Percentiles rank a stretch among this genome's conserved stretches.
Conservation (phyloP, 2,113 vertebrate species). For the Anhinga anhinga region DNA sequence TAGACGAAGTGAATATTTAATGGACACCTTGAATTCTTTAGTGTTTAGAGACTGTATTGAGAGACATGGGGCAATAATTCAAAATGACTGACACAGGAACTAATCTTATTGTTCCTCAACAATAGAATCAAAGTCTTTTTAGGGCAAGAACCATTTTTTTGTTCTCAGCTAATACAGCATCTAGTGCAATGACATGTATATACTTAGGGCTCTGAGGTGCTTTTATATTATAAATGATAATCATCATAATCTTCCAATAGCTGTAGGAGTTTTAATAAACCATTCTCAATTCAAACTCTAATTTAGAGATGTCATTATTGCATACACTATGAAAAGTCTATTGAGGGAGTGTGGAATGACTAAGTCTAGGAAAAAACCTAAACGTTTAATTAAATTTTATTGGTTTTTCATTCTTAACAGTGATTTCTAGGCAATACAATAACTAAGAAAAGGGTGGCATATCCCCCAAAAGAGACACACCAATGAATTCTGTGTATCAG, state of each 20-base stretch:
- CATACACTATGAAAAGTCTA: neutral
- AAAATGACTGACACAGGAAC: neutral
- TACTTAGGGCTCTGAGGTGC: neutral
- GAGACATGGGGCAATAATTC: neutral
- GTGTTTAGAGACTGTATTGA: neutral
- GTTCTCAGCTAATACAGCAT: neutral
- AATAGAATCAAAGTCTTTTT: neutral
- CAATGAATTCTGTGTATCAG: neutral
- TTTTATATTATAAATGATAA: slow-evolving; percentile 8
- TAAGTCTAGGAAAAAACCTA: neutral
- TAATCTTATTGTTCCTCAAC: neutral
- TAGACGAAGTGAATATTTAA: neutral
- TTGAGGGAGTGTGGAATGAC: neutral
- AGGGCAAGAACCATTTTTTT: neutral
- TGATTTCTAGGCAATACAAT: neutral
- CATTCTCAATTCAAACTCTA: neutral
- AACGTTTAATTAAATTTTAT: neutral
- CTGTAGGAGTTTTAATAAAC: neutral
- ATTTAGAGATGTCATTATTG: slow-evolving; percentile 3
- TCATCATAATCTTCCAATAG: neutral
- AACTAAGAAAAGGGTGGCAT: neutral
- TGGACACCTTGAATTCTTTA: neutral
- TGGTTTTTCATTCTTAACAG: neutral
- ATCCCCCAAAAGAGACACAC: neutral
- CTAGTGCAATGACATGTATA: neutral